Base-by-base conservation (phyloP, 2,113 vertebrate species). In the Pygathrix nemaeus region DNA sequence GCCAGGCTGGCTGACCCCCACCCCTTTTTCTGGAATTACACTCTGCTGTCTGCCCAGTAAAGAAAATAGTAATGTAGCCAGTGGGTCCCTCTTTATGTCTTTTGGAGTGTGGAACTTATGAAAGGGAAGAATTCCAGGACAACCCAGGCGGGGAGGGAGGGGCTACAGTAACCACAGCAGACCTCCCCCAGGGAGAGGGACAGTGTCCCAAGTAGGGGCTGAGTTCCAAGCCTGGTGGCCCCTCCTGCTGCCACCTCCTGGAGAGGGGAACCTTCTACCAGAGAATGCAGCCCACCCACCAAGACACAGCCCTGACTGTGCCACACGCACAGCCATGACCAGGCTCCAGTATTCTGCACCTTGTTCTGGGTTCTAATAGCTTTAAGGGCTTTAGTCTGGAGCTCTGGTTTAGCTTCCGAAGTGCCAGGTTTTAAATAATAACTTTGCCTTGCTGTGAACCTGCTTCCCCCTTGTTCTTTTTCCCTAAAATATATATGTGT, bases 261-360 rank as follows among this genome's bases (percentile, higher is more conserved):
- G n/a, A 40, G 8, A 20, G 7, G 35, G 16, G 43, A 43, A 6
- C 66, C 0, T 0, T 30, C 57, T 59, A 8, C 83, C 7, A 0
- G 2, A 48, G 43, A 13, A 2, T 5, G n/a, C 1, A 21, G 21
- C 66, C 73, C 43, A 27, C 2, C 6, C 16, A 80, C 93, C 52
- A 12, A 72, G 21, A n/a, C 32, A 20, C 0, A 2, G 16, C 43
- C 61, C 38, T 11, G 21, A n/a, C n/a, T 5, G 43, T 12, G 21
- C 35, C 35, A 0, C 21, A 1, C 0, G 0, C 1, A 2, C 11
- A 27, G 0, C 25, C 2, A 1, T 0, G 3, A 43, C 45, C 73
- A 8, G 12, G 8, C 27, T 32, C 35, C 2, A 0, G 4, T 0
- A 1, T 20, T 32, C 89, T 48, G 55, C 25, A 5, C 20, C 2